These are phyloP conservation scores for Trilocha varians DNA, from an alignment of 2,888 invertebrate species.

Conservation along the genomic window DNA sequence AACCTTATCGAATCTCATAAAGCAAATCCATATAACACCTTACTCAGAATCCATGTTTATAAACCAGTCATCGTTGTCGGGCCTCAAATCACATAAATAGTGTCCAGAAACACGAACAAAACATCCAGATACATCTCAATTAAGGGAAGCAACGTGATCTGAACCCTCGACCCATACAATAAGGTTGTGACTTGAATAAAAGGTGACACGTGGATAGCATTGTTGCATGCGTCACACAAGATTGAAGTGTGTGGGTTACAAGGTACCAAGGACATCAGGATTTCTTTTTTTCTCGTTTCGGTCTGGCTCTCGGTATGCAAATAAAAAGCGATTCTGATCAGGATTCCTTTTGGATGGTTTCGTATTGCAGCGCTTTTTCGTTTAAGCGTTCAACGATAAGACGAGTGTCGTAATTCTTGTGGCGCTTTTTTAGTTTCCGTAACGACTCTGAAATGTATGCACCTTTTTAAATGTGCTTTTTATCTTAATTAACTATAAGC, in stretches of 20 bases:
- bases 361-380: not conserved
- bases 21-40: not conserved
- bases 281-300: slow-evolving; percentile 36
- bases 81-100: slow-evolving; percentile 35
- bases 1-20: too few species aligned
- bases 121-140: slow-evolving; percentile 35
- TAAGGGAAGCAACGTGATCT: slow-evolving; percentile 17
- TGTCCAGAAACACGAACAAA: slow-evolving; percentile 26
- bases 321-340: slow-evolving; percentile 39
- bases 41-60: not conserved
- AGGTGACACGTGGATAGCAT: not conserved
- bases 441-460: not conserved
- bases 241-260: slow-evolving; percentile 51
- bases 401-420: not conserved
- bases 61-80: slow-evolving; percentile 16
- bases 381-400: not conserved
- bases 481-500: too few species aligned
- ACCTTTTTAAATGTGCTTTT: not conserved
- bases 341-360: slow-evolving; percentile 12
- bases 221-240: slow-evolving; percentile 42
- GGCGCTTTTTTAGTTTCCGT: not conserved
- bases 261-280: slow-evolving; percentile 54
- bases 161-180: slow-evolving; percentile 11
- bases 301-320: slow-evolving; percentile 44
- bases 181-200: slow-evolving; percentile 16